Evolutionary conservation across 2,888 invertebrate genomes (phyloP).

Genomic region (Cistogaster globosa): DNA sequence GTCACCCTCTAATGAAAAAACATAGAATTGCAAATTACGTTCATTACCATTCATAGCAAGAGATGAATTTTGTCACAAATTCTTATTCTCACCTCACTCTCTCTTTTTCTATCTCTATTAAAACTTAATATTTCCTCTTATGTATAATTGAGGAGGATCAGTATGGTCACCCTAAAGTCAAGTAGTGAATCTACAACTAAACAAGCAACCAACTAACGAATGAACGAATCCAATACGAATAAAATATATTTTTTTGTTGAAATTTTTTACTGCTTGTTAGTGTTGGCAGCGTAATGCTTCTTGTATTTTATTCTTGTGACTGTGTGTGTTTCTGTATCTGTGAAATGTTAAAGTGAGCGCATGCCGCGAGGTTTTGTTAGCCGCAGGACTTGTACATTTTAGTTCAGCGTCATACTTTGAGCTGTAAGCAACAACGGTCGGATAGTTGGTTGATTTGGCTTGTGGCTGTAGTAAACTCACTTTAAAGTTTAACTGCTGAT

Average conservation of each 20-base stretch:
- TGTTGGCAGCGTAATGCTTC: neutral
- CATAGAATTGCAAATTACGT: too few relatives aligned
- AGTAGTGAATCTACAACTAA: slow-evolving; percentile 5
- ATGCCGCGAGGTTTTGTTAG: slow-evolving; percentile 79
- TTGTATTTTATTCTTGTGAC: slow-evolving; percentile 11
- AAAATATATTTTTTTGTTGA: slow-evolving; percentile 1
- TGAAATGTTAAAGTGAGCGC: slow-evolving; percentile 60
- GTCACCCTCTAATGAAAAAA: too few relatives aligned
- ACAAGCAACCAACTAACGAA: slow-evolving; percentile 54
- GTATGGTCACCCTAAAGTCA: slow-evolving; percentile 51
- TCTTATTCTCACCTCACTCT: neutral
- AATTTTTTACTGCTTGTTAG: slow-evolving; percentile 5
- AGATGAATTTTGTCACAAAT: slow-evolving; percentile 13
- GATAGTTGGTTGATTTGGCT: slow-evolving; percentile 50
- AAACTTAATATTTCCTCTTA: slow-evolving; percentile 15
- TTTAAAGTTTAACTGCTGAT: slow-evolving; percentile 15
- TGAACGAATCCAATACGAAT: slow-evolving; percentile 65
- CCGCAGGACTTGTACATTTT: slow-evolving; percentile 79
- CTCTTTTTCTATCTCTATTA: neutral
- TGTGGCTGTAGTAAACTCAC: slow-evolving; percentile 27
- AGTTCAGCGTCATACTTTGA: slow-evolving; percentile 79
- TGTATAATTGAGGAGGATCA: neutral
- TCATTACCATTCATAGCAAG: too few relatives aligned
- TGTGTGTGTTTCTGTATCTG: slow-evolving; percentile 29
- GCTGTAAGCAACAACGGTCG: slow-evolving; percentile 74